Base-by-base conservation (phyloP, 2,888 invertebrate genomes). In the Zelleria hepariella region DNA sequence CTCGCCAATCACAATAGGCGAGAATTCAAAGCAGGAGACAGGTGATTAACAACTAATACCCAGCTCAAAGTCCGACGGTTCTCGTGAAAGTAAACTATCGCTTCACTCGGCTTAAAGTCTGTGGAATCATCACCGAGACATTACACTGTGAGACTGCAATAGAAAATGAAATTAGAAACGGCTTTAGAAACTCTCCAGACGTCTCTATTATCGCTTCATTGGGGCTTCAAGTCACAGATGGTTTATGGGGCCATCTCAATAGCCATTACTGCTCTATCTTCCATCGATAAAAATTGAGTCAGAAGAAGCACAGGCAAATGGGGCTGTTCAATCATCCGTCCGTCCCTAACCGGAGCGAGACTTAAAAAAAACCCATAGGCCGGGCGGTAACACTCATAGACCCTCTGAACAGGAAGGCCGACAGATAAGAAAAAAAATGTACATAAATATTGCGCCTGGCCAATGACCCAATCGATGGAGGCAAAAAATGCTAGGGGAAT, bases 401-500 rank as follows among this genome's bases (percentile, higher is more conserved):
- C 23, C 6, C 51, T 23, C 1, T 51, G 2, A 5, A 10, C 25
- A 25, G 18, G 24, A n/a, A 24, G 7, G 15, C 25, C 18, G 42
- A 42, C n/a, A 42, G 42, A n/a, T n/a, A 51, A 32, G 32, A 42
- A 51, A 56, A 42, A 56, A 57, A 24, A 15, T 24, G 18, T 48
- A 47, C 47, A 57, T 57, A 57, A 57, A 57, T 57, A 57, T 24
- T 48, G 47, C 47, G 32, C 32, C 23, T 57, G 57, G 57, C 23
- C 57, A 48, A 25, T 57, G 57, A 57, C 57, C 56, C 57, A 47
- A 47, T 57, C 47, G 55, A 55, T 32, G 15, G 47, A 8, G 21
- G n/a, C 24, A 57, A 57, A 57, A 57, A 57, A 57, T 20, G 23
- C 54, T 57, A 47, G 57, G 57, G 57, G 57, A 57, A 57, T 57